Evolutionary conservation across 2,797 vertebrate species (phyloP), one percentile per base, ranked within the genome.

Genomic region (Babyrousa celebensis): DNA sequence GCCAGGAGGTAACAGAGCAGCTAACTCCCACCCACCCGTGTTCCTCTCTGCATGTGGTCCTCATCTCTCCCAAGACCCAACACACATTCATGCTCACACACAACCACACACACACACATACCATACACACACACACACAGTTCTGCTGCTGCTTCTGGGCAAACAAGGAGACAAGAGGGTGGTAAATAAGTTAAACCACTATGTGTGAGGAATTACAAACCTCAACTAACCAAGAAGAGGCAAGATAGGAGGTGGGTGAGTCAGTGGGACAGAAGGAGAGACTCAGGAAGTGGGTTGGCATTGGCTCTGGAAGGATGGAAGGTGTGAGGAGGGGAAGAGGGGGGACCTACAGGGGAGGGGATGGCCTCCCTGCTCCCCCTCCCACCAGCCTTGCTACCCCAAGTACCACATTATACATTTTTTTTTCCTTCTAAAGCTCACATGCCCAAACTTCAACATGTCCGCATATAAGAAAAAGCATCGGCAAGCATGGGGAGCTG

Each of bases 401-500:
- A 70, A 89, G 27, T n/a, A 29, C 62, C 89, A 74, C 40, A 29
- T 27, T 62, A 67, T 10, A 54, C 14, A 8, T 48, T 29, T 70
- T 56, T 67, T 87, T 91, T 75, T 85, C 52, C 84, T 74, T 27
- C 8, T 85, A 32, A 90, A 74, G 21, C 17, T 36, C 36, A 32
- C 10, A 3, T n/a, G 48, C 95, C 91, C 95, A 58, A 79, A 21
- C 32, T 29, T 40, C 27, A 71, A 60, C 29, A 0, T 0, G 1
- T 92, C 90, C 96, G 63, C 87, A 92, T 80, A 43, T 11, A 93
- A 83, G 74, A 94, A 87, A 87, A 91, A 63, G 78, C 77, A 62
- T 86, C 60, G 12, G 54, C 68, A 16, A 87, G 95, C 52, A 1
- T 12, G 6, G 62, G 93, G 96, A 98, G 98, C 94, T 97, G 10